These are phyloP conservation scores for Ganaspis brasiliensis DNA, from an alignment of 2,888 invertebrate species.

Conservation along the genomic window DNA sequence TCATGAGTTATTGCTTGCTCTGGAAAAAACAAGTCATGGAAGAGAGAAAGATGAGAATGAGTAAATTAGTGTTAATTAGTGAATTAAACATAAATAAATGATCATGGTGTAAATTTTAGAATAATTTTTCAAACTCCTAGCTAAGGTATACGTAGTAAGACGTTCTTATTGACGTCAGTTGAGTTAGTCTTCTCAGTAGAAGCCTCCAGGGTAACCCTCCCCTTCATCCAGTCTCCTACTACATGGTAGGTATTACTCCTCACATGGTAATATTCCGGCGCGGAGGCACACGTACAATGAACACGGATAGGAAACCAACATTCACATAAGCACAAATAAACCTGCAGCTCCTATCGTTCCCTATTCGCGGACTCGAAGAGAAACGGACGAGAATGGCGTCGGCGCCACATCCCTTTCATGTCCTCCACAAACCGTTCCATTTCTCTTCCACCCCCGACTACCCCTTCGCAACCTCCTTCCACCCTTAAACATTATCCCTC, in stretches of 20 bases:
- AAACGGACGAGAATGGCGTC: constrained; percentile 50
- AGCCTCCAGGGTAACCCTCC: constrained; percentile 4
- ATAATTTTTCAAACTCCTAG: too few species aligned
- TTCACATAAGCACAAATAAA: constrained; percentile 28
- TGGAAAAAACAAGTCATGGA: too few species aligned
- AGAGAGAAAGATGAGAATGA: too few species aligned
- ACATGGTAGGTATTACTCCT: background rate
- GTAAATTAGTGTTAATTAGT: too few species aligned
- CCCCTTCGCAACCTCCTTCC: background rate
- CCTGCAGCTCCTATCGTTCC: constrained; percentile 30
- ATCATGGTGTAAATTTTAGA: too few species aligned
- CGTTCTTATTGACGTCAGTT: constrained; percentile 22
- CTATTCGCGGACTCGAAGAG: constrained; percentile 34
- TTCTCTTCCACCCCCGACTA: constrained; percentile 46
- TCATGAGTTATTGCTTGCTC: too few species aligned
- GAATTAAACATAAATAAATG: too few species aligned
- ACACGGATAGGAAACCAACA: constrained; percentile 20
- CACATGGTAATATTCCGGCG: background rate
- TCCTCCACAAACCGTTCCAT: constrained; percentile 64
- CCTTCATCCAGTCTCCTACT: too few species aligned
- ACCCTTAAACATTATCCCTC: constrained; percentile 37
- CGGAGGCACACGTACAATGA: background rate
- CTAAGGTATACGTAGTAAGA: background rate
- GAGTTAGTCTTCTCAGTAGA: background rate
- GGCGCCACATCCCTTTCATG: constrained; percentile 67